Evolutionary conservation across 1,140 invertebrate species (phyloP).

Genomic region (Cotesia vestalis): DNA sequence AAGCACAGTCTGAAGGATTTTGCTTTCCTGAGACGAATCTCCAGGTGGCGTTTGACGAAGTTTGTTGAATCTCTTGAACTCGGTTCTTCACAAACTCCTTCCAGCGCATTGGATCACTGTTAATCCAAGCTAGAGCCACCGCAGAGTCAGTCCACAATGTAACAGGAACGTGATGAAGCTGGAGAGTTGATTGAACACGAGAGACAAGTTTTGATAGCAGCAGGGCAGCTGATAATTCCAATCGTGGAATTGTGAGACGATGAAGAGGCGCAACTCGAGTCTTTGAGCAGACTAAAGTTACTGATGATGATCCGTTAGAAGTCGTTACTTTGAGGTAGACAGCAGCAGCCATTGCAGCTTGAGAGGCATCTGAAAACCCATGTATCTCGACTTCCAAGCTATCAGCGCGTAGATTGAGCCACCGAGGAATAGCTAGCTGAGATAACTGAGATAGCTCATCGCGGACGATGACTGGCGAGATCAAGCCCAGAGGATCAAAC

Average conservation of each 20-base stretch:
- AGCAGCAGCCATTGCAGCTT: slow-evolving; percentile 36
- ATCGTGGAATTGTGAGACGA: too few species aligned
- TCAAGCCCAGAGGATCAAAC: too few species aligned
- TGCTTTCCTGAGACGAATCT: background rate
- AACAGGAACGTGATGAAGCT: too few species aligned
- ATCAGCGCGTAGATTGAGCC: slow-evolving; percentile 1
- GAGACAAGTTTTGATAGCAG: slow-evolving; percentile 44
- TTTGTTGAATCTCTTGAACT: background rate
- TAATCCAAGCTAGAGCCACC: too few species aligned
- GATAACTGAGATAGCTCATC: background rate
- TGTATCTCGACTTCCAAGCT: slow-evolving; percentile 36
- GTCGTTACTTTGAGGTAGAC: slow-evolving; percentile 13
- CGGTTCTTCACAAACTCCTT: slow-evolving; percentile 1
- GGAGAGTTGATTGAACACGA: too few species aligned
- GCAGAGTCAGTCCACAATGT: too few species aligned
- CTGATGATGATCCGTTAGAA: background rate
- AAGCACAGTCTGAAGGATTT: background rate
- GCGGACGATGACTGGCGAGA: too few species aligned
- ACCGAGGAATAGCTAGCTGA: too few species aligned
- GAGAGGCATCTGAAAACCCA: slow-evolving; percentile 51
- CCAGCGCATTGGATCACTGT: too few species aligned
- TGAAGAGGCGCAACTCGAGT: too few species aligned
- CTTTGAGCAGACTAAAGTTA: background rate
- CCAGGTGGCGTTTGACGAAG: background rate
- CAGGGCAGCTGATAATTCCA: slow-evolving; percentile 47